Evolutionary conservation across 2,888 invertebrate genomes (phyloP).

Genomic region (Drosophila pseudotalamancana): DNA sequence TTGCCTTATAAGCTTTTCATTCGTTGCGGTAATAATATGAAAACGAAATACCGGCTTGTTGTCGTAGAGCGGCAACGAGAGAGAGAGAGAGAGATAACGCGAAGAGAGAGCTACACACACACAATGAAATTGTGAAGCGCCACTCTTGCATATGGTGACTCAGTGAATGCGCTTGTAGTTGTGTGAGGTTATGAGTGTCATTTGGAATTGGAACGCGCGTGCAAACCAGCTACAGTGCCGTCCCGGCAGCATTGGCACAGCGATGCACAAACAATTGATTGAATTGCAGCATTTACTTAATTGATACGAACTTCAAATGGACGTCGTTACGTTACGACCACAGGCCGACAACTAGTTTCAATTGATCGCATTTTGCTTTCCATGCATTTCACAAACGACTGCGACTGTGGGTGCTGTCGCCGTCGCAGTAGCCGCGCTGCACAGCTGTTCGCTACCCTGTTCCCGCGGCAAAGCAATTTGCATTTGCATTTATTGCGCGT

Average conservation of each 20-base stretch:
- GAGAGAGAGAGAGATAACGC: constrained; percentile 14
- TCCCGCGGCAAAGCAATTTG: constrained; percentile 64
- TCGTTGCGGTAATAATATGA: constrained; percentile 68
- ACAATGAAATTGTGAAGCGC: neutral
- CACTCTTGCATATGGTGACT: constrained; percentile 58
- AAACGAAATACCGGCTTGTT: constrained; percentile 77
- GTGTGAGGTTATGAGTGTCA: constrained; percentile 71
- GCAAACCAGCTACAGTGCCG: constrained; percentile 52
- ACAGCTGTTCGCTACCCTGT: constrained; percentile 60
- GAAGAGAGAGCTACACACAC: constrained; percentile 11
- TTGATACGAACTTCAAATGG: constrained; percentile 82
- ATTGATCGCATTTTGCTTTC: constrained; percentile 63
- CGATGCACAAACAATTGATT: constrained; percentile 50
- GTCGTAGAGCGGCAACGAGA: constrained; percentile 51
- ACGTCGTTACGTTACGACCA: constrained; percentile 46
- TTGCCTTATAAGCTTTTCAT: constrained; percentile 59
- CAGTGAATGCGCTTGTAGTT: constrained; percentile 71
- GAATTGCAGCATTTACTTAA: constrained; percentile 76
- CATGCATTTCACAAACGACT: constrained; percentile 48
- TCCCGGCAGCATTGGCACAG: constrained; percentile 32
- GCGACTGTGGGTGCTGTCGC: constrained; percentile 47
- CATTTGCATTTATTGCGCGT: constrained; percentile 36
- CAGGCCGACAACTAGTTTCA: constrained; percentile 58
- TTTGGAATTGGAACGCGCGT: constrained; percentile 74
- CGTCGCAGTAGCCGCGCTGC: constrained; percentile 40